Percentiles rank a stretch among this genome's conserved stretches.
phyloP scores from a whole-genome alignment of 1,140 invertebrate species.

The Tribolium castaneum region DNA sequence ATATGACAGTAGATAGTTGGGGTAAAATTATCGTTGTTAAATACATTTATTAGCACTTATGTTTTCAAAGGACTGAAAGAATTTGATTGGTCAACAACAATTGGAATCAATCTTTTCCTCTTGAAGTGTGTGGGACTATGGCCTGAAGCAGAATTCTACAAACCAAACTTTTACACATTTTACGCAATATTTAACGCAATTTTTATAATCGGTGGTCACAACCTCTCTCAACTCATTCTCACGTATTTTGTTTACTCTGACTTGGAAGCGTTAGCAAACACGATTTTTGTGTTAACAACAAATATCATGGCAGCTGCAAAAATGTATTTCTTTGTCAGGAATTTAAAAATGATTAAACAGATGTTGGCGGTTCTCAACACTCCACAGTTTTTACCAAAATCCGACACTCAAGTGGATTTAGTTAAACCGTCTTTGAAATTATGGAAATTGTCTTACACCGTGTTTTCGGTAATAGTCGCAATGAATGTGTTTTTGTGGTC shows the following conservation, averaged over 20 bases:
- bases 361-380: not conserved
- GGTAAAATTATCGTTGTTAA: no score
- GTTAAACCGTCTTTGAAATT: not conserved
- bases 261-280: not conserved
- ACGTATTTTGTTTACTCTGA: not conserved
- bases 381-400: not conserved
- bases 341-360: not conserved
- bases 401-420: not conserved
- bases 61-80: not conserved
- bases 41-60: no score
- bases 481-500: not conserved
- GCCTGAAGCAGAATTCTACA: not conserved
- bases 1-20: no score
- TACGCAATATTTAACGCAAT: conserved; percentile 2
- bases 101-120: not conserved
- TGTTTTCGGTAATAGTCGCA: not conserved
- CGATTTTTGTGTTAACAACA: not conserved
- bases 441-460: not conserved
- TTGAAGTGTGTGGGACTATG: not conserved
- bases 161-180: not conserved
- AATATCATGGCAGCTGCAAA: not conserved
- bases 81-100: not conserved
- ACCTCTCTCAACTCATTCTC: not conserved
- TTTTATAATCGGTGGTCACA: not conserved
- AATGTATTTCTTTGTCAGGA: not conserved